Conservation (phyloP, 2,797 vertebrate genomes). For the Iguana delicatissima region DNA sequence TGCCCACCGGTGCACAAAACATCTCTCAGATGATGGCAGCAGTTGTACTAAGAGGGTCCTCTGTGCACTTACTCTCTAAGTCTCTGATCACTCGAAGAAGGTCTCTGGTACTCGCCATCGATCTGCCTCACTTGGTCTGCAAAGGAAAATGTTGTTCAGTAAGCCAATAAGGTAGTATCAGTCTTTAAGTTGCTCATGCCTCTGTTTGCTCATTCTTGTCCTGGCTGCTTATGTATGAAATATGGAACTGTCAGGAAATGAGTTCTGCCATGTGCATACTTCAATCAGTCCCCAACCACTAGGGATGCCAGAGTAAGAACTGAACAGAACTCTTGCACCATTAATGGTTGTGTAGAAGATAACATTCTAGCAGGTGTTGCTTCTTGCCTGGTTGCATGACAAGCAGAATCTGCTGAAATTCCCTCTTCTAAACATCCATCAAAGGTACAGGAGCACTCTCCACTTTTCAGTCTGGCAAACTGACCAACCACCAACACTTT, state of each 20-base stretch:
- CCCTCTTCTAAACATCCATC: too few species aligned
- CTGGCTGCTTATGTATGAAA: neutral
- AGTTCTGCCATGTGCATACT: neutral
- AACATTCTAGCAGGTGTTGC: too few species aligned
- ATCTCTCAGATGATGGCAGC: neutral
- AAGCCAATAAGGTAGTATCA: neutral
- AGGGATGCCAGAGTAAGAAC: too few species aligned
- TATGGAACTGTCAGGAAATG: neutral
- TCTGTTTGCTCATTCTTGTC: neutral
- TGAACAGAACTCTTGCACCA: too few species aligned
- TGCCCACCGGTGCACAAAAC: neutral
- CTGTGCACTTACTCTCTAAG: constrained; percentile 61
- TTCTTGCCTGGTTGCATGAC: too few species aligned
- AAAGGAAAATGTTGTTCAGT: neutral
- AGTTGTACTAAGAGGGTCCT: neutral
- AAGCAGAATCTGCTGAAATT: too few species aligned
- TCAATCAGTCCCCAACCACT: too few species aligned
- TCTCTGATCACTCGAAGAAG: constrained; percentile 56
- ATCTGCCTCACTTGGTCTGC: constrained; percentile 2
- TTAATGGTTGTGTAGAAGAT: too few species aligned
- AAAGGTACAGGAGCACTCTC: too few species aligned
- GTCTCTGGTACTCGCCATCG: constrained; percentile 52
- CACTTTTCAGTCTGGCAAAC: too few species aligned
- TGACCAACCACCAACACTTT: neutral
- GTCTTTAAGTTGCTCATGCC: neutral